A percentile compares a stretch with the other conserved stretches of the same genome.
These are phyloP conservation scores for Aurelia sp. DNA, from an alignment of 30 jellyfish, hydroid and myxozoan genomes.

Conservation along the genomic window DNA sequence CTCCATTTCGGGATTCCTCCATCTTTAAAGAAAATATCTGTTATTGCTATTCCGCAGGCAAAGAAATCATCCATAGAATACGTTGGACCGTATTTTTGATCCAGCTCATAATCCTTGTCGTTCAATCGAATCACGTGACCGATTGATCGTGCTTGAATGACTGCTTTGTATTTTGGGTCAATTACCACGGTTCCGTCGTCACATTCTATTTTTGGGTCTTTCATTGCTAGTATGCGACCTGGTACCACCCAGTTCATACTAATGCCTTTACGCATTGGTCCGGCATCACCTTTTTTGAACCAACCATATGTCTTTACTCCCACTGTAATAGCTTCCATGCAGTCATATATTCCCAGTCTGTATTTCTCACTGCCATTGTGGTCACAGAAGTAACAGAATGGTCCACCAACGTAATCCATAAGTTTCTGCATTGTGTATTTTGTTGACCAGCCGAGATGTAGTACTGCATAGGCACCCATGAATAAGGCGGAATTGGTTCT, in stretches of 20 bases:
- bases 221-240: slow-evolving; percentile 78
- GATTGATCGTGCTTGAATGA: slow-evolving; percentile 55
- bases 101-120: slow-evolving; percentile 63
- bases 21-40: slow-evolving; percentile 83
- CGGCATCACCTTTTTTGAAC: slow-evolving; percentile 33
- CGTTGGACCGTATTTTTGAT: slow-evolving; percentile 71
- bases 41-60: slow-evolving; percentile 56
- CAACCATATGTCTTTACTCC: slow-evolving; percentile 42
- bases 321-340: slow-evolving; percentile 62
- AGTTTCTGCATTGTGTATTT: slow-evolving; percentile 62
- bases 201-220: slow-evolving; percentile 78
- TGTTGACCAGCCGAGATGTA: slow-evolving; percentile 82
- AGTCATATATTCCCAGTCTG: slow-evolving; percentile 77
- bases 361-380: slow-evolving; percentile 80
- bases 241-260: slow-evolving; percentile 95
- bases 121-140: slow-evolving; percentile 74
- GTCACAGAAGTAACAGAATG: slow-evolving; percentile 77
- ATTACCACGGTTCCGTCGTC: slow-evolving; percentile 16
- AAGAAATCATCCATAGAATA: slow-evolving; percentile 69
- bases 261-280: slow-evolving; percentile 39
- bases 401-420: slow-evolving; percentile 19
- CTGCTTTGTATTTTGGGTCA: slow-evolving; percentile 56
- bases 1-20: slow-evolving; percentile 76
- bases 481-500: slow-evolving; percentile 85
- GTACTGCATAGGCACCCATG: slow-evolving; percentile 91